These are phyloP conservation scores for Slavum lentiscoides DNA, from an alignment of 2,888 invertebrate genomes.

Conservation along the genomic window DNA sequence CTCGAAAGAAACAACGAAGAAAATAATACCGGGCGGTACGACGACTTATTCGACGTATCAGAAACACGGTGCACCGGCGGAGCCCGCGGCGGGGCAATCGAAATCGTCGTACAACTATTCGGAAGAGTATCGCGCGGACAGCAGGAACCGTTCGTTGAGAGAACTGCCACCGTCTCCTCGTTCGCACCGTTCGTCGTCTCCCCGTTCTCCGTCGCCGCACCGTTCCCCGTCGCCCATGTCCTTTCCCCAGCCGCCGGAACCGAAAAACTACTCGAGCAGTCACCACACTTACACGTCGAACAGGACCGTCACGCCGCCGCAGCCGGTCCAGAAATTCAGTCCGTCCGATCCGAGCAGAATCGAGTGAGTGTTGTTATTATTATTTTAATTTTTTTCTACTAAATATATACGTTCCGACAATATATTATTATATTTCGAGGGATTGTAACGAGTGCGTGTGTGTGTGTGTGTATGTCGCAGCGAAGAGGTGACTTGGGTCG, in stretches of 20 bases:
- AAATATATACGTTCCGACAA: background rate
- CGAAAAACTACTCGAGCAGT: constrained; percentile 55
- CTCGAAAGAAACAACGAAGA: constrained; percentile 45
- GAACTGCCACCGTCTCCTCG: constrained; percentile 48
- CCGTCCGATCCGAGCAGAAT: constrained; percentile 57
- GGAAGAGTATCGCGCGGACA: constrained; percentile 42
- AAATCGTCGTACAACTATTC: constrained; percentile 46
- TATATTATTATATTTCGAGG: constrained; percentile 21
- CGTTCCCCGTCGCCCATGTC: constrained; percentile 58
- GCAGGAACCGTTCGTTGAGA: constrained; percentile 36
- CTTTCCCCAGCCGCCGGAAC: constrained; percentile 58
- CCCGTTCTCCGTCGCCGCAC: constrained; percentile 56
- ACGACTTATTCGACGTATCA: constrained; percentile 43
- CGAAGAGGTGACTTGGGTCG: constrained; percentile 53
- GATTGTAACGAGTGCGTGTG: constrained; percentile 51
- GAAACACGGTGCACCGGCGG: constrained; percentile 23
- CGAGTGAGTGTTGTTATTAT: constrained; percentile 47
- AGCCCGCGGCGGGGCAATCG: constrained; percentile 23
- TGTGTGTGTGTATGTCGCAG: constrained; percentile 52
- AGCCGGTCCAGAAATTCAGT: constrained; percentile 56
- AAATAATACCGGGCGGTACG: constrained; percentile 42
- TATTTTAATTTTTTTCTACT: too few relatives aligned
- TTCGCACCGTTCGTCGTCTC: constrained; percentile 29
- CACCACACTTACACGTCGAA: constrained; percentile 53
- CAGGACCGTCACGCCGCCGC: constrained; percentile 56